A percentile compares a stretch with the other conserved stretches of the same genome.
These are phyloP conservation scores for Sciurus carolinensis DNA, from an alignment of 2,797 vertebrate species.

Conservation along the genomic window DNA sequence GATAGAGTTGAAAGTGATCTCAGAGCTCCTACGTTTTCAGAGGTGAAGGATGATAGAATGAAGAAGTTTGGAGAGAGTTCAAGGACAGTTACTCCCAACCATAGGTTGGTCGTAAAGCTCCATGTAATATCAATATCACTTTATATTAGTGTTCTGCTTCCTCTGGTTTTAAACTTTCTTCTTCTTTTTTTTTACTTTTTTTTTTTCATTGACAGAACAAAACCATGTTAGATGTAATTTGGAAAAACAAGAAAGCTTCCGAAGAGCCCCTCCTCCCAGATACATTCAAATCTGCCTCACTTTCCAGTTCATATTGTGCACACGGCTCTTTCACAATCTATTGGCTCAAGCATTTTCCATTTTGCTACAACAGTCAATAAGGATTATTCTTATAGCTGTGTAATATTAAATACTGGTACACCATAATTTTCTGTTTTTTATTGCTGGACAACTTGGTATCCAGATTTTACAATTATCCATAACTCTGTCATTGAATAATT, in stretches of 20 bases:
- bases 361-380: background rate
- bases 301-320: background rate
- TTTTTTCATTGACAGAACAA: conserved; percentile 41
- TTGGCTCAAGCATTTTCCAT: background rate
- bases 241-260: background rate
- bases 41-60: background rate
- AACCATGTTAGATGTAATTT: conserved; percentile 11
- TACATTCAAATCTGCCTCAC: background rate
- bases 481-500: conserved; percentile 4
- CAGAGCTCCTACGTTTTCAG: background rate
- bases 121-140: background rate
- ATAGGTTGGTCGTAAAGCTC: too few relatives aligned
- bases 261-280: background rate
- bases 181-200: background rate
- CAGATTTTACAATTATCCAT: background rate
- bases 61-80: background rate
- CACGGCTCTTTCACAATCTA: background rate
- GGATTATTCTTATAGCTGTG: background rate
- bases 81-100: background rate
- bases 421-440: background rate
- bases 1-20: background rate
- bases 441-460: background rate
- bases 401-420: background rate
- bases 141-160: background rate
- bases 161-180: conserved; percentile 13